Conservation (phyloP, 2,113 vertebrate species). For the Balaeniceps rex region DNA sequence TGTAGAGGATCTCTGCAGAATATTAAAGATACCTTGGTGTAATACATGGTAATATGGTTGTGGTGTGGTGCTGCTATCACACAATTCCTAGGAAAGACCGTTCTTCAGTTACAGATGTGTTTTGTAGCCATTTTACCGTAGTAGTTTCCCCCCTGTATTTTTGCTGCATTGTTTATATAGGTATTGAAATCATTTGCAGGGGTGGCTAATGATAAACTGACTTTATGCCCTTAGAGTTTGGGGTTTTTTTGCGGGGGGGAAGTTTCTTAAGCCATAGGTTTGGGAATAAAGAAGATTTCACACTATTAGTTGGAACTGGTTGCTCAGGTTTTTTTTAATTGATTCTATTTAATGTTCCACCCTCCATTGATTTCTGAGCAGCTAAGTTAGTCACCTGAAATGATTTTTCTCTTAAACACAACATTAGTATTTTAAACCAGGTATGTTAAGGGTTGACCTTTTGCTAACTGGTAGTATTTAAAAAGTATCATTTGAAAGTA, state of each 20-base stretch:
- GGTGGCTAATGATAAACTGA: constrained; percentile 11
- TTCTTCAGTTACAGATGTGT: constrained; percentile 20
- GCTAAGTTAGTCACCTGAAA: constrained; percentile 22
- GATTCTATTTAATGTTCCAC: constrained; percentile 3
- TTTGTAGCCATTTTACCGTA: constrained; percentile 19
- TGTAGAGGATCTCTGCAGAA: constrained; percentile 43
- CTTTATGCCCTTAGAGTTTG: not conserved
- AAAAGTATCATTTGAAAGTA: constrained; percentile 10
- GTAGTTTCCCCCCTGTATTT: constrained; percentile 8
- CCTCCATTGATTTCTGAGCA: not conserved
- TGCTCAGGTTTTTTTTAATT: constrained; percentile 17
- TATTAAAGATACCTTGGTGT: constrained; percentile 33
- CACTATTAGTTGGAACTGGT: not conserved
- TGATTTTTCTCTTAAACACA: not conserved
- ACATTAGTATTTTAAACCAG: constrained; percentile 22
- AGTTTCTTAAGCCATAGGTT: constrained; percentile 43
- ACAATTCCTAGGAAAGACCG: not conserved
- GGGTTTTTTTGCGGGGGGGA: not conserved
- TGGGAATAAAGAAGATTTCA: constrained; percentile 35
- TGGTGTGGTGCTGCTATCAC: constrained; percentile 33
- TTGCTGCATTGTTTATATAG: constrained; percentile 28
- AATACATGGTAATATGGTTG: not conserved
- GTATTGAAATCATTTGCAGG: constrained; percentile 7
- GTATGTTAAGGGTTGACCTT: constrained; percentile 19
- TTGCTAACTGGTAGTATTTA: constrained; percentile 34